Base-by-base conservation (phyloP, 2,888 invertebrate species). In the Pilophorus perplexus region DNA sequence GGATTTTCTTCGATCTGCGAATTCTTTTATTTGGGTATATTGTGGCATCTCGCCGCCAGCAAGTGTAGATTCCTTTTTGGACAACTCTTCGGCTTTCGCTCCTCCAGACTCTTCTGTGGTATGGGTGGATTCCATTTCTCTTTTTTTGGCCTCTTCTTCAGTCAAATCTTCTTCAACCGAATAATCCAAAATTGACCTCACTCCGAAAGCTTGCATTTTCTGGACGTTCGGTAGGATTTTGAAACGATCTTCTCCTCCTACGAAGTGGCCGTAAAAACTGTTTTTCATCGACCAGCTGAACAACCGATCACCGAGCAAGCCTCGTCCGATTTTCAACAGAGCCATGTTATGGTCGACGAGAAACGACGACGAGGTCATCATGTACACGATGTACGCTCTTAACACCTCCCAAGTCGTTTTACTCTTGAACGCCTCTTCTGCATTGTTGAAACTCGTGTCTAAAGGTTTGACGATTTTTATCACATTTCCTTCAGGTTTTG, bases 191-290 rank as follows among this genome's bases (percentile, higher is more conserved):
- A 99, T 99, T 48, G 97, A 93, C 78, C 98, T 98, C n/a, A 99
- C 98, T 46, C 99, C 99, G 78, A 95, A 99, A 67, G 90, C 88
- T 66, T 91, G 85, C 75, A 98, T 81, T 75, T 89, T 84, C 75
- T 89, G 87, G 73, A 95, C 82, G 62, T 86, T 86, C 27, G 95
- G 93, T 72, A 85, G 83, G 75, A 96, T 93, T 76, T 87, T 88
- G 73, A 85, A 81, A 77, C 90, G 88, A 78, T 95, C 91, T 77
- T 95, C 93, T 67, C 99, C 99, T 55, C 97, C 99, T 64, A 99
- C 99, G 80, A 99, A 99, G 79, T 99, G 99, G 5, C 98, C 98
- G 80, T 98, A 99, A 80, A 99, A 96, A 20, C 98, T 92, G 52
- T 85, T 83, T 78, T 93, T 93, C 94, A 99, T 96, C 67, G 93